Evolutionary conservation across 2,797 vertebrate species (phyloP).

Genomic region (Oceanodroma leucorhoa): DNA sequence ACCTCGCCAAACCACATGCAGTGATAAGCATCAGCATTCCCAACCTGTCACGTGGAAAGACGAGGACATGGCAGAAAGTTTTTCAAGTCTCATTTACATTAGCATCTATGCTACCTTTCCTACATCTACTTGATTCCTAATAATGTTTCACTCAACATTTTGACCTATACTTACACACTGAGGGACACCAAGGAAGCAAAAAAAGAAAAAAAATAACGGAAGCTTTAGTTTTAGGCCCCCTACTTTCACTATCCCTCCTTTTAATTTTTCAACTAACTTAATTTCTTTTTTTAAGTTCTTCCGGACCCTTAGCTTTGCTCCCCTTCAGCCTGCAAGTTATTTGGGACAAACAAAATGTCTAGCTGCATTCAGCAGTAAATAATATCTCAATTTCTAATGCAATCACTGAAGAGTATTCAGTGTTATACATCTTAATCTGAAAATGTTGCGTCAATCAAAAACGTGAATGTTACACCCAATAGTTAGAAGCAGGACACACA

Average conservation of each 20-base stretch:
- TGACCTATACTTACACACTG: background rate
- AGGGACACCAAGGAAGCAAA: background rate
- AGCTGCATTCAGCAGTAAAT: background rate
- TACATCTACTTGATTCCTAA: rapidly evolving
- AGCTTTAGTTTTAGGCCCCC: background rate
- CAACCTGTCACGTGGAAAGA: background rate
- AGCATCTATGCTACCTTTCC: background rate
- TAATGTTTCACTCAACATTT: background rate
- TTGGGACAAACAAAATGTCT: background rate
- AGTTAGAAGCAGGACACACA: background rate
- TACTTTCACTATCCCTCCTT: background rate
- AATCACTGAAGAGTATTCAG: background rate
- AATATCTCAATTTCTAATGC: rapidly evolving
- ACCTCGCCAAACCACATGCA: background rate
- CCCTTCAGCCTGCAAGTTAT: background rate
- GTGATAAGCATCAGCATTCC: rapidly evolving
- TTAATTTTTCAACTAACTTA: background rate
- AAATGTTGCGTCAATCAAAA: background rate
- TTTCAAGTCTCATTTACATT: background rate
- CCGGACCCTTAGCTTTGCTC: background rate
- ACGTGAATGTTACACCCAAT: background rate
- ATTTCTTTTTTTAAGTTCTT: background rate
- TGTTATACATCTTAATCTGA: background rate
- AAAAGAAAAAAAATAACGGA: background rate
- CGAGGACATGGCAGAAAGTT: rapidly evolving